A percentile compares a stretch with the other conserved stretches of the same genome.
Conservation (phyloP, 35 echinoderm and acorn worm species). For the Apostichopus californicus region DNA sequence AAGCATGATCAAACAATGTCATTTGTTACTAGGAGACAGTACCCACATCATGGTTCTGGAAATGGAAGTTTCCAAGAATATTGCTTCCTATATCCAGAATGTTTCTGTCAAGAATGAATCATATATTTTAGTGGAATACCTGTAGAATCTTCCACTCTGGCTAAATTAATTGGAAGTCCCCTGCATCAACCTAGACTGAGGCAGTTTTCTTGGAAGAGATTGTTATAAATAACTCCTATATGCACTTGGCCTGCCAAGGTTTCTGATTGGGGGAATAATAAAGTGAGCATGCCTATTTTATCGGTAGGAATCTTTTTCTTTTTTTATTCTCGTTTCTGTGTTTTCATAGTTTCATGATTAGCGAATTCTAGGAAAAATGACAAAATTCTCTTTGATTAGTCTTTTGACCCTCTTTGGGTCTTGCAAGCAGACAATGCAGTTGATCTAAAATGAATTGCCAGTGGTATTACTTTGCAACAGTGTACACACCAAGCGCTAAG, state of each 20-base stretch:
- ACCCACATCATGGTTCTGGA: not conserved
- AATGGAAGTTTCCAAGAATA: not conserved
- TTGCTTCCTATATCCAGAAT: not conserved
- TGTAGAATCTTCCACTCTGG: no score
- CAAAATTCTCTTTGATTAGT: not conserved
- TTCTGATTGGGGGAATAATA: not conserved
- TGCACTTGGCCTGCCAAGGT: no score
- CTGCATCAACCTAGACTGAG: not conserved
- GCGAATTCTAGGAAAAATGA: not conserved
- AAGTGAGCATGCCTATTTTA: not conserved
- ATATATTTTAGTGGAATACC: no score
- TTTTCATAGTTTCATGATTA: not conserved
- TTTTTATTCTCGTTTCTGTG: not conserved
- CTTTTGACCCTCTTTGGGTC: not conserved
- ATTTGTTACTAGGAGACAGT: no score
- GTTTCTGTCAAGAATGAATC: not conserved
- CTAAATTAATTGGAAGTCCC: not conserved
- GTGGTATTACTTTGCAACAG: not conserved
- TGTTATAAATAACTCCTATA: no score
- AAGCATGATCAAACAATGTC: no score
- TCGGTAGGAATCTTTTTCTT: not conserved
- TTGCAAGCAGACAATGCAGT: not conserved
- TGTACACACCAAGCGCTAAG: not conserved
- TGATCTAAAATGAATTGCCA: not conserved
- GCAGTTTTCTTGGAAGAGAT: not conserved